Evolutionary conservation across 2,797 vertebrate species (phyloP), one percentile per base, ranked within the genome.

Genomic region (Onychomys leucogaster): DNA sequence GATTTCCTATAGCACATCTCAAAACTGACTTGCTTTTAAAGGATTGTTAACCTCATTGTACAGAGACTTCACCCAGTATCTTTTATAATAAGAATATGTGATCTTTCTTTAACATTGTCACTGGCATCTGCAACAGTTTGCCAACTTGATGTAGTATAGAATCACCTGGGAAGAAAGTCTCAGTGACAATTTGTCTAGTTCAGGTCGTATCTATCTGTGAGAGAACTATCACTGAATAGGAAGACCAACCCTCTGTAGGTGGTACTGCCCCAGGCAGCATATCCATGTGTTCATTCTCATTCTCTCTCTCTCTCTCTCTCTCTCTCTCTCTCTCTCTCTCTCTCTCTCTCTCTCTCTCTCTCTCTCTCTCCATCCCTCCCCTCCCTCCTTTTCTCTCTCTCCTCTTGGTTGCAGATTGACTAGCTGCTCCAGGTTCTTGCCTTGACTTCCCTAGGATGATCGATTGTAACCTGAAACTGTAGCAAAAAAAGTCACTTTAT

Each of bases 31-130:
- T 11, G 13, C 65, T 76, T 63, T 73, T 94, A 19, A 75, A 73
- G 83, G 37, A 37, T 32, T 32, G 25, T 43, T 82, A 41, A 27
- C 14, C 37, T 3, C 7, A 12, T 34, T 71, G 46, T 81, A 37
- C 69, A 81, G 6, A 17, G 2, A 32, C 16, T 17, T 29, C 23
- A 29, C 57, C 81, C 49, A 59, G 25, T 84, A 29, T 84, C 14
- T 59, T 87, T 84, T 81, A 49, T 29, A 96, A 67, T 85, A n/a
- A 57, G 11, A 43, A 89, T 11, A 49, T 3, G 25, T 71, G 59
- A 52, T 32, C n/a, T 75, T 92, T 75, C 52, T 69, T 93, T 94
- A 32, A 93, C 6, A 13, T 80, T 91, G 55, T 76, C 63, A 71
- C 43, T 94, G 82, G 61, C 10, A 6, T 84, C 19, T 84, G 9